Conservation (phyloP, 2,797 vertebrate genomes). For the Myoxocephalus aenaeus region DNA sequence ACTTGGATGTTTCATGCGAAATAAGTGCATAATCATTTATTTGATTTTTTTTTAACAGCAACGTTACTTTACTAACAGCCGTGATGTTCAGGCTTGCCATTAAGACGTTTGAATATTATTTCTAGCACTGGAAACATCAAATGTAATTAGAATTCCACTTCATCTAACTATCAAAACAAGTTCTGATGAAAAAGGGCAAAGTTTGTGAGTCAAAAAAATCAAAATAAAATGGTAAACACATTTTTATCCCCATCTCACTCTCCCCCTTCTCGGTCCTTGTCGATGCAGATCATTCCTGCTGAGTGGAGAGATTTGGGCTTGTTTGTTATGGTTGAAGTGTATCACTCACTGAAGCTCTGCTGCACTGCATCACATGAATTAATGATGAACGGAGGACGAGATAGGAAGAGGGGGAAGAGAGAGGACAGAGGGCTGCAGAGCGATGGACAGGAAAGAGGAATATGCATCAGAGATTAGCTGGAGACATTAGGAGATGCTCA, state of each 20-base stretch:
- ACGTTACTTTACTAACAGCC: background rate
- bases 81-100: background rate
- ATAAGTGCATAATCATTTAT: background rate
- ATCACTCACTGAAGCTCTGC: constrained; percentile 75
- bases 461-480: constrained; percentile 51
- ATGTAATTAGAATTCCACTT: constrained; percentile 25
- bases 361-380: constrained; percentile 76
- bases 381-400: constrained; percentile 69
- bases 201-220: constrained; percentile 15
- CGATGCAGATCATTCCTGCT: constrained; percentile 69
- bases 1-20: background rate
- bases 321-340: constrained; percentile 82
- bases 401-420: constrained; percentile 30
- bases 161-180: constrained; percentile 50
- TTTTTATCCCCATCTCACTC: constrained; percentile 25
- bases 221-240: background rate
- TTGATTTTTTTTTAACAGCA: background rate
- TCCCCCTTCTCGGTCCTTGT: constrained; percentile 24
- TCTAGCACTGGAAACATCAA: constrained; percentile 19
- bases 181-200: constrained; percentile 46
- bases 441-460: constrained; percentile 42
- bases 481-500: constrained; percentile 47
- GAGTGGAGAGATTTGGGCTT: constrained; percentile 77
- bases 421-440: constrained; percentile 52
- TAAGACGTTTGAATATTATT: constrained; percentile 18